Evolutionary conservation across 2,888 invertebrate genomes (phyloP).

Genomic region (Sclerodermus sp.): DNA sequence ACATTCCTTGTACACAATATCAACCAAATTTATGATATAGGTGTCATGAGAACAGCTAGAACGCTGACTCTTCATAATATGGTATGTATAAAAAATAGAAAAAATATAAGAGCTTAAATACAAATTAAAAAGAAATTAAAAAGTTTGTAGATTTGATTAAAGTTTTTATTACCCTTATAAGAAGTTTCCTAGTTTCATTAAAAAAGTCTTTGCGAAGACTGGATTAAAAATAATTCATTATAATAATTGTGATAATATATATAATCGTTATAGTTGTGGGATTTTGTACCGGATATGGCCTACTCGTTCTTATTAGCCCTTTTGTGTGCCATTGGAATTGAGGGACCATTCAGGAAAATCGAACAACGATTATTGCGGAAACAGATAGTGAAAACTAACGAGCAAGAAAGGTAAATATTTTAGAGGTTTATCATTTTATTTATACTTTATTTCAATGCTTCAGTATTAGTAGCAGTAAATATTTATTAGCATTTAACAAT

Average conservation of each 20-base stretch:
- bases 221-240: too few species aligned
- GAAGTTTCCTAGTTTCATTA: too few species aligned
- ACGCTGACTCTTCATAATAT: conserved; percentile 28
- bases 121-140: too few species aligned
- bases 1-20: conserved; percentile 38
- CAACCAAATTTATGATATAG: conserved; percentile 35
- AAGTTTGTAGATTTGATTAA: too few species aligned
- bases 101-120: conserved; percentile 8
- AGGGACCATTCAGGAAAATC: conserved; percentile 40
- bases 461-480: too few species aligned
- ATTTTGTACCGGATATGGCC: conserved; percentile 32
- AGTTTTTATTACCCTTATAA: too few species aligned
- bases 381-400: conserved; percentile 6
- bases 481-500: too few species aligned
- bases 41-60: conserved; percentile 29
- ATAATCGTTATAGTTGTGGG: conserved; percentile 30
- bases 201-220: too few species aligned
- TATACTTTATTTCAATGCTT: too few species aligned
- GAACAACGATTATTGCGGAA: conserved; percentile 34
- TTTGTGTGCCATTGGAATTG: conserved; percentile 31
- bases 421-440: too few species aligned
- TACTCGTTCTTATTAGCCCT: conserved; percentile 33
- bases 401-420: not conserved
- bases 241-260: not conserved
- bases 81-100: too few species aligned